Evolutionary conservation across 2,888 invertebrate species (phyloP), one percentile per base, ranked within the genome.

Genomic region (Cecidostiba fungosa): DNA sequence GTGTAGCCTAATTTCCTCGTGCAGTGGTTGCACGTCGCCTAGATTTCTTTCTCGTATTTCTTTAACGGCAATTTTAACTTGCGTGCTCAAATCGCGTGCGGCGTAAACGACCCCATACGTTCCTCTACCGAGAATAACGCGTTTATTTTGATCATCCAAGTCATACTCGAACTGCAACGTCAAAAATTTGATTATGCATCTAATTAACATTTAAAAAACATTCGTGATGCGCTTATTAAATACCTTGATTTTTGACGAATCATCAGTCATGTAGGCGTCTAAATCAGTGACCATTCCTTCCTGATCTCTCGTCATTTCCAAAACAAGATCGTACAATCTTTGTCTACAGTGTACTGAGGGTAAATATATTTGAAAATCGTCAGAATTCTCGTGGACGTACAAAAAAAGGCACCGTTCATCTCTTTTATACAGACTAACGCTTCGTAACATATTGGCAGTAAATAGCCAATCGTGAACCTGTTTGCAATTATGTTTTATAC

Each of bases 301-400:
- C 92, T 98, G 97, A 92, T 98, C 97, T 1, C 97, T 97, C 0
- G 98, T 98, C 94, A 99, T 95, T 92, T 98, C 97, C 32, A 97
- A 94, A 81, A 99, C 95, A 72, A 98, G 94, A 89, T 97, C 97
- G 93, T 98, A 97, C 90, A 99, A 96, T 86, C 96, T 95, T 92
- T 97, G 96, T 86, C 97, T 95, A 92, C 97, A 98, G 72, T 96
- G 95, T 88, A 97, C 96, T 1, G 99, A 99, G 0, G 99, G 98
- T 90, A 99, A 97, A 94, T 97, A 99, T 94, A 99, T 98, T 95
- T 99, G 99, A 94, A 99, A 99, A 94, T 99, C 99, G 91, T 99
- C 99, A 0, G 99, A 99, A 93, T 99, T 99, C 93, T 99, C 98
- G 93, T 98, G 97, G 54, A 99, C 99, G 93, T 99, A 99, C 0